Conservation (phyloP, 2,113 vertebrate species). For the Lepus timidus region DNA sequence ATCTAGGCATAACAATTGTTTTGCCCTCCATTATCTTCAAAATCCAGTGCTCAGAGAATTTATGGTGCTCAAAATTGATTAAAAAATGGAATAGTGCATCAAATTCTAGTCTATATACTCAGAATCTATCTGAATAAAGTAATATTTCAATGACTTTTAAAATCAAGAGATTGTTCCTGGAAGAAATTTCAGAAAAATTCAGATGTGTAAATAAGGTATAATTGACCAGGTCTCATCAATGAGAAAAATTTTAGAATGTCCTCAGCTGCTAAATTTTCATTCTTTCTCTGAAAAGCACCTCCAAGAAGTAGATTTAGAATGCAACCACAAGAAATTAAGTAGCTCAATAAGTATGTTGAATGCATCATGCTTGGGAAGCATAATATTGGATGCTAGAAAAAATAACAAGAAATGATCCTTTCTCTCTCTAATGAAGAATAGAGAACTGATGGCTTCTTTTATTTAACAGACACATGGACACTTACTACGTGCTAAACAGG, state of each 20-base stretch:
- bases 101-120: not conserved
- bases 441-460: not conserved
- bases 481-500: not conserved
- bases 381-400: not conserved
- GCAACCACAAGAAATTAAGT: not conserved
- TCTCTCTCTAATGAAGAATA: conserved; percentile 35
- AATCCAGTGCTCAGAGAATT: conserved; percentile 20
- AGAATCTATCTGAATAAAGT: not conserved
- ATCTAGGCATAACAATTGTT: not conserved
- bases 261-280: not conserved
- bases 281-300: not conserved
- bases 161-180: not conserved
- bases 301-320: not conserved
- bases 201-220: not conserved
- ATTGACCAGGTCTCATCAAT: not conserved
- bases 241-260: not conserved
- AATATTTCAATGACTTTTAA: not conserved
- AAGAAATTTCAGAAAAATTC: conserved; percentile 38
- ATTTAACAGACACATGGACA: not conserved
- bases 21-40: not conserved
- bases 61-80: not conserved
- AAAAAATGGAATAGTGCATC: not conserved
- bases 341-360: not conserved
- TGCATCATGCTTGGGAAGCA: not conserved
- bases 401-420: not conserved